Evolutionary conservation across 2,797 vertebrate genomes (phyloP).

Genomic region (Microchirus variegatus): DNA sequence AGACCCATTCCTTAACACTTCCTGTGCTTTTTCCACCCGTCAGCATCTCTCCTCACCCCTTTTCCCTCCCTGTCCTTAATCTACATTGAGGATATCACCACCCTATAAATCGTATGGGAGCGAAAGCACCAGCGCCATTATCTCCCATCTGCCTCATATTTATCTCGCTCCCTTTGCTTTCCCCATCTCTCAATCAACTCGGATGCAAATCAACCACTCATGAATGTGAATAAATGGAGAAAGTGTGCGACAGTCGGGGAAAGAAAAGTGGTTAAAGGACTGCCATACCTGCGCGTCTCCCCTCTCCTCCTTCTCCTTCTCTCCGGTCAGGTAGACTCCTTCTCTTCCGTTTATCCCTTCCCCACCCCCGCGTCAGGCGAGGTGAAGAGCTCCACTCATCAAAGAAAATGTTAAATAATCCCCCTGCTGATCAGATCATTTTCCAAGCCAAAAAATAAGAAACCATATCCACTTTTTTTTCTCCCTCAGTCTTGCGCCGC

Average conservation of each 20-base stretch:
- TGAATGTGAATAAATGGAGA: background rate
- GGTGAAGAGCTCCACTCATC: slow-evolving; percentile 43
- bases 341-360: background rate
- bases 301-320: slow-evolving; percentile 36
- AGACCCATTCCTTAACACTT: slow-evolving; percentile 24
- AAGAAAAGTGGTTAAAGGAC: slow-evolving; percentile 28
- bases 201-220: slow-evolving; percentile 21
- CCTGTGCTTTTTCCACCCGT: background rate
- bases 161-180: background rate
- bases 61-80: slow-evolving; percentile 34
- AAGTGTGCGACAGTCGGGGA: slow-evolving; percentile 12
- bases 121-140: slow-evolving; percentile 75
- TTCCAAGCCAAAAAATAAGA: slow-evolving; percentile 29
- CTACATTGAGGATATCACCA: slow-evolving; percentile 51
- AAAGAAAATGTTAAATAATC: slow-evolving; percentile 53
- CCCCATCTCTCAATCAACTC: slow-evolving; percentile 17
- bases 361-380: slow-evolving; percentile 24
- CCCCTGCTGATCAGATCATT: slow-evolving; percentile 25
- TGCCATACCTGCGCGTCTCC: slow-evolving; percentile 63
- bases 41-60: background rate
- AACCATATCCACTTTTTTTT: slow-evolving; percentile 63
- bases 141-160: slow-evolving; percentile 65
- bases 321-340: slow-evolving; percentile 13
- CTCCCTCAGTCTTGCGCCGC: slow-evolving; percentile 1
- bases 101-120: slow-evolving; percentile 52